Evolutionary conservation across 2,888 invertebrate species (phyloP).

Genomic region (Hydroisotoma schaefferi): DNA sequence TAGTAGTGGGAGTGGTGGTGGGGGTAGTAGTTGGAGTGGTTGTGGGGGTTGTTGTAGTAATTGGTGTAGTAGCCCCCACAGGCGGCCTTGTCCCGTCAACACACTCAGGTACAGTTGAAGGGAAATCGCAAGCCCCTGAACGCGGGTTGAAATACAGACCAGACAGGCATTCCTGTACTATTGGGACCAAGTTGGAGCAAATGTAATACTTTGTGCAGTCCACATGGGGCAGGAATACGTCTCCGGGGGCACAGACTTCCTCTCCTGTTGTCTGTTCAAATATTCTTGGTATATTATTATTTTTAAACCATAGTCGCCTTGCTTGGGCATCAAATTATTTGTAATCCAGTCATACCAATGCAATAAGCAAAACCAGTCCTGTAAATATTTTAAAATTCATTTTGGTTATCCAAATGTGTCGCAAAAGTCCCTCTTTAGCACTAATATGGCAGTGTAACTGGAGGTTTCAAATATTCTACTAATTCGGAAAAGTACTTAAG

Average conservation of each 20-base stretch:
- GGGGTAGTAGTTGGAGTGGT: neutral
- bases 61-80: neutral
- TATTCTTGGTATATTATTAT: too few species aligned
- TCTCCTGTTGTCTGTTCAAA: too few species aligned
- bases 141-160: slow-evolving; percentile 8
- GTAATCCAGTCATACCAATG: too few species aligned
- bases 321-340: too few species aligned
- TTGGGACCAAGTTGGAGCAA: neutral
- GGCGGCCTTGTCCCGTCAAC: slow-evolving; percentile 10
- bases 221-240: neutral
- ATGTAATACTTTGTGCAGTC: neutral
- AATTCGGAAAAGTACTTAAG: too few species aligned
- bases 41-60: neutral
- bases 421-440: too few species aligned
- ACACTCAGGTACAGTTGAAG: neutral
- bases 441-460: too few species aligned
- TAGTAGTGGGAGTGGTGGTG: neutral
- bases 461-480: too few species aligned
- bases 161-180: neutral
- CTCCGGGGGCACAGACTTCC: neutral
- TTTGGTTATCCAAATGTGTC: too few species aligned
- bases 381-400: too few species aligned
- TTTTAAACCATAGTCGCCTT: too few species aligned
- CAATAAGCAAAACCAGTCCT: too few species aligned
- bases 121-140: neutral